Conservation (phyloP, 2,113 vertebrate genomes). For the Seriola rivoliana region DNA sequence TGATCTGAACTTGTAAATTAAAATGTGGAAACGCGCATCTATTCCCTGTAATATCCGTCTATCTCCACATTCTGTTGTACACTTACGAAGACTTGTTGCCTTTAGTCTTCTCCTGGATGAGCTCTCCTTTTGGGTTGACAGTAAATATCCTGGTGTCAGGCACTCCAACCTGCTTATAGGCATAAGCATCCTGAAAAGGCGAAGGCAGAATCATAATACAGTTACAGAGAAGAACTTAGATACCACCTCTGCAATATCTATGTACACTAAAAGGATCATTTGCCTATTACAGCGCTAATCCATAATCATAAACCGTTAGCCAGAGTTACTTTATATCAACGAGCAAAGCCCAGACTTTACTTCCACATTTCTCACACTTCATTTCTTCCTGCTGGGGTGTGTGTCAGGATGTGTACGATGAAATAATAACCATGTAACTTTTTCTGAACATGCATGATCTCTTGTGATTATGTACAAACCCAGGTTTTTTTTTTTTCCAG, state of each 20-base stretch:
- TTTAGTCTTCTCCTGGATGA: conserved; percentile 90
- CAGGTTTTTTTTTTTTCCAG: background rate
- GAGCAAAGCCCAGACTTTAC: background rate
- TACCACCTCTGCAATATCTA: background rate
- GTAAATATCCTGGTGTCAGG: conserved; percentile 90
- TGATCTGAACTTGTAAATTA: background rate
- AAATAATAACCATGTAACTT: background rate
- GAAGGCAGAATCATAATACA: background rate
- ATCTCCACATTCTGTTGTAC: conserved; percentile 6
- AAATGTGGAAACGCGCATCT: background rate
- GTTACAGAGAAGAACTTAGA: background rate
- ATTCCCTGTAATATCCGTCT: background rate
- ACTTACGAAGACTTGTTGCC: conserved; percentile 92
- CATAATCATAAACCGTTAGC: conserved; percentile 11
- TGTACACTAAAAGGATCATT: background rate
- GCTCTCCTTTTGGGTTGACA: conserved; percentile 93
- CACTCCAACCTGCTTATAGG: conserved; percentile 92
- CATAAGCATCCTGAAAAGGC: conserved; percentile 83
- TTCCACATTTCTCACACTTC: background rate
- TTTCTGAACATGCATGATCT: background rate
- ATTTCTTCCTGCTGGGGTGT: background rate
- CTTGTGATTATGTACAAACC: background rate
- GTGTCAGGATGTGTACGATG: background rate
- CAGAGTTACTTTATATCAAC: background rate
- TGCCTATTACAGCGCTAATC: background rate